Evolutionary conservation across 2,113 vertebrate species (phyloP).

Genomic region (Gobius niger): DNA sequence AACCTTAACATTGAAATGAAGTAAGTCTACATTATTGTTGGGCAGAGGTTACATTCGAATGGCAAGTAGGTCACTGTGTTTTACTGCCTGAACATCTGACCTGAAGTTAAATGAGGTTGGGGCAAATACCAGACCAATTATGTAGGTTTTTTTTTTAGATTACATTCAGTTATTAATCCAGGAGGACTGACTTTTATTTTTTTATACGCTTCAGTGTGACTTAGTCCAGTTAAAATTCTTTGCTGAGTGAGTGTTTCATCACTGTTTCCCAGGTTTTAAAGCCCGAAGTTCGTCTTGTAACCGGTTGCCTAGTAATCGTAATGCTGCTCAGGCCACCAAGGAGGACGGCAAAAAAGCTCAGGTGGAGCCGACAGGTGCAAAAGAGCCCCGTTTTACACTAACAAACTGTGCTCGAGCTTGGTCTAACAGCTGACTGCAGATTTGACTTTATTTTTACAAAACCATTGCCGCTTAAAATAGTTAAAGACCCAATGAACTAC

Average conservation of each 20-base stretch:
- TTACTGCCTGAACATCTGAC: no score
- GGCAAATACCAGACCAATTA: no score
- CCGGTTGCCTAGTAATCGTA: conserved; percentile 86
- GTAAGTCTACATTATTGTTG: no score
- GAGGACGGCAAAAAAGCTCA: conserved; percentile 79
- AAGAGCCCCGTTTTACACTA: conserved; percentile 39
- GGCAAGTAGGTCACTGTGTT: no score
- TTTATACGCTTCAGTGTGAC: not conserved
- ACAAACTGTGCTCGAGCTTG: not conserved
- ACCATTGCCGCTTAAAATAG: not conserved
- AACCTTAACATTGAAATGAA: no score
- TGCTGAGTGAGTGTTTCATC: conserved; percentile 64
- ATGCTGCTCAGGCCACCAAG: conserved; percentile 79
- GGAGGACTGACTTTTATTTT: not conserved
- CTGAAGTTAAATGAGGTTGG: no score
- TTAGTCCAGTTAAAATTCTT: conserved; percentile 13
- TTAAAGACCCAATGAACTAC: no score
- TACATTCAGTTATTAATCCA: not conserved
- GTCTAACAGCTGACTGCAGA: conserved; percentile 6
- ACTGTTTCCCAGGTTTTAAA: conserved; percentile 83
- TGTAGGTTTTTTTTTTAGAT: not conserved
- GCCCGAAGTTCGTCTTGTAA: conserved; percentile 87
- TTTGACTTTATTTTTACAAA: not conserved
- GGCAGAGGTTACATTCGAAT: no score
- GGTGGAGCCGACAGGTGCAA: conserved; percentile 86